These are phyloP conservation scores for Altica lythri DNA, from an alignment of 2,888 invertebrate genomes.

Conservation along the genomic window DNA sequence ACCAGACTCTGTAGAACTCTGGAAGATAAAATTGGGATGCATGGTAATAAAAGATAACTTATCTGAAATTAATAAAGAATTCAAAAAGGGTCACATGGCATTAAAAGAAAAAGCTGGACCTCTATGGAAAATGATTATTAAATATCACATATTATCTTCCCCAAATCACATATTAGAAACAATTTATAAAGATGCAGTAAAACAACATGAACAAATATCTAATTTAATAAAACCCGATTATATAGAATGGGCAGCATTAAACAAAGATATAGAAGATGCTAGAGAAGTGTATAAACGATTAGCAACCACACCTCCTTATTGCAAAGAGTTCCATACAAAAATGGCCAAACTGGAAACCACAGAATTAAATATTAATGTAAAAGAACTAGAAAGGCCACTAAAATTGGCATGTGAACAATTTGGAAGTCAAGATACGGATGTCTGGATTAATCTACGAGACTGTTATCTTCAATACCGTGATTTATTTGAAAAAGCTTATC, in stretches of 20 bases:
- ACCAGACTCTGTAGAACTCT: constrained; percentile 58
- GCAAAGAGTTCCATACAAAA: constrained; percentile 49
- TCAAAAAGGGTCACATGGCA: constrained; percentile 50
- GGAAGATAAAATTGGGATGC: constrained; percentile 60
- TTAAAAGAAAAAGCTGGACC: constrained; percentile 56
- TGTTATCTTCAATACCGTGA: constrained; percentile 59
- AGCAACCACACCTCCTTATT: constrained; percentile 47
- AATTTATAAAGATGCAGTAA: constrained; percentile 57
- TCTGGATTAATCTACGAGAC: constrained; percentile 72
- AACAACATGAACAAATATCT: constrained; percentile 60
- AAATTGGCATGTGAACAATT: constrained; percentile 69
- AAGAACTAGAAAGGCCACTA: constrained; percentile 64
- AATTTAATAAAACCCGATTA: constrained; percentile 65
- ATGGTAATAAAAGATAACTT: constrained; percentile 57
- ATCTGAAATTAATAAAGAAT: constrained; percentile 46
- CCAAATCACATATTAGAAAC: constrained; percentile 53
- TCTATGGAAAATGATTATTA: constrained; percentile 57
- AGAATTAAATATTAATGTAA: constrained; percentile 59
- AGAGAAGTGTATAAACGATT: constrained; percentile 67
- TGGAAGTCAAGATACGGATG: constrained; percentile 66
- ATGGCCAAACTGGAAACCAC: constrained; percentile 60
- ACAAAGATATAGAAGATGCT: constrained; percentile 57
- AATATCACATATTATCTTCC: constrained; percentile 52
- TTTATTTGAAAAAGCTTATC: constrained; percentile 66
- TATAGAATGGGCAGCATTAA: constrained; percentile 61